These are phyloP conservation scores for Columba janthina DNA, from an alignment of 2,113 vertebrate species.

Conservation along the genomic window DNA sequence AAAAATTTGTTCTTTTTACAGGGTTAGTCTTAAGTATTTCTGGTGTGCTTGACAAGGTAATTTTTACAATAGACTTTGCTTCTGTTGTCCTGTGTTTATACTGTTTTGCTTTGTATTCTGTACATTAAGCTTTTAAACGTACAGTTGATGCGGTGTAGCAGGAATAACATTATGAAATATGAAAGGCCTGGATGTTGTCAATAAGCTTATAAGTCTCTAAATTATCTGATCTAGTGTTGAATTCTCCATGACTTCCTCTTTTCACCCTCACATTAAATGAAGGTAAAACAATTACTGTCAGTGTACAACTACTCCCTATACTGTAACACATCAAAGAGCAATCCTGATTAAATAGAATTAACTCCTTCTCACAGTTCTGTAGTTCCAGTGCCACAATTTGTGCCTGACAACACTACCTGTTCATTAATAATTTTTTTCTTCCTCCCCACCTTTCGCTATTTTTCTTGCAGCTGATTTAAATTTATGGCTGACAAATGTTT, in stretches of 20 bases:
- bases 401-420: background rate
- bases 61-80: background rate
- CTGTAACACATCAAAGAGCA: background rate
- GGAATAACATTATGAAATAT: background rate
- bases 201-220: background rate
- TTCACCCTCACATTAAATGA: background rate
- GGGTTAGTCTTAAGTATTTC: background rate
- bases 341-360: conserved; percentile 9
- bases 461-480: background rate
- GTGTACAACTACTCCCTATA: background rate
- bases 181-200: background rate
- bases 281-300: background rate
- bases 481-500: background rate
- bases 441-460: background rate
- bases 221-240: background rate
- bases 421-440: background rate
- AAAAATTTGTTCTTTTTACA: background rate
- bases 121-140: background rate
- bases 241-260: background rate
- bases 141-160: background rate
- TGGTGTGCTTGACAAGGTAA: background rate
- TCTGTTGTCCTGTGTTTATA: background rate
- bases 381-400: background rate
- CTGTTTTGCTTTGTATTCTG: background rate
- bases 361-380: background rate